These are phyloP conservation scores for Onychomys leucogaster DNA, from an alignment of 2,797 vertebrate species.

Conservation along the genomic window DNA sequence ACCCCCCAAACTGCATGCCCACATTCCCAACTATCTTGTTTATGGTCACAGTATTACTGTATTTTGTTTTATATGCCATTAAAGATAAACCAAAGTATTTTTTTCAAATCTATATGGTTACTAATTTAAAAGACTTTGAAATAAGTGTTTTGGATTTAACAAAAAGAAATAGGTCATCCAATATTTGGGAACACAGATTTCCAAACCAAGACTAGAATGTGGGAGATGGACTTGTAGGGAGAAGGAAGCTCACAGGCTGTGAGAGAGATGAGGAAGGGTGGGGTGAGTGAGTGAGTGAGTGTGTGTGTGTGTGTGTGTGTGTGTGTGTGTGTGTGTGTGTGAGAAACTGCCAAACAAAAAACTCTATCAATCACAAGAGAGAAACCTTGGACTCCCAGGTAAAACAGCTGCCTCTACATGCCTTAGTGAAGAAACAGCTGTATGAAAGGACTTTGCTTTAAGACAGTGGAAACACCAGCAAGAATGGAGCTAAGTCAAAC, in stretches of 20 bases:
- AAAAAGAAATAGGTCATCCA: neutral
- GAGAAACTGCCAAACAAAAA: neutral
- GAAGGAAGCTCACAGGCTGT: neutral
- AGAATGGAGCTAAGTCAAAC: neutral
- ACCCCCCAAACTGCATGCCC: neutral
- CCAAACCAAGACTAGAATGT: neutral
- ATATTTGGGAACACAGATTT: neutral
- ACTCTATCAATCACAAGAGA: neutral
- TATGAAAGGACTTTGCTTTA: neutral
- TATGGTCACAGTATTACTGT: neutral
- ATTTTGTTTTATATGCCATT: slow-evolving; percentile 14
- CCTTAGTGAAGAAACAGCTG: neutral
- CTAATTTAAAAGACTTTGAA: slow-evolving; percentile 31
- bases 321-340: too few relatives aligned
- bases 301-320: too few relatives aligned
- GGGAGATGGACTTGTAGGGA: neutral
- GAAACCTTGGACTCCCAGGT: neutral
- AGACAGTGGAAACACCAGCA: neutral
- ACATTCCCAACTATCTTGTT: slow-evolving; percentile 47
- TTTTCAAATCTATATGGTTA: neutral
- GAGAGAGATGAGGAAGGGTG: too few relatives aligned
- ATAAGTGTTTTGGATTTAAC: neutral
- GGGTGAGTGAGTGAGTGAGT: too few relatives aligned
- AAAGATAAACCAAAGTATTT: slow-evolving; percentile 28
- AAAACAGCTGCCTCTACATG: neutral